These are phyloP conservation scores for Acestrorhynchus altus DNA, from an alignment of 2,797 vertebrate species.

Conservation along the genomic window DNA sequence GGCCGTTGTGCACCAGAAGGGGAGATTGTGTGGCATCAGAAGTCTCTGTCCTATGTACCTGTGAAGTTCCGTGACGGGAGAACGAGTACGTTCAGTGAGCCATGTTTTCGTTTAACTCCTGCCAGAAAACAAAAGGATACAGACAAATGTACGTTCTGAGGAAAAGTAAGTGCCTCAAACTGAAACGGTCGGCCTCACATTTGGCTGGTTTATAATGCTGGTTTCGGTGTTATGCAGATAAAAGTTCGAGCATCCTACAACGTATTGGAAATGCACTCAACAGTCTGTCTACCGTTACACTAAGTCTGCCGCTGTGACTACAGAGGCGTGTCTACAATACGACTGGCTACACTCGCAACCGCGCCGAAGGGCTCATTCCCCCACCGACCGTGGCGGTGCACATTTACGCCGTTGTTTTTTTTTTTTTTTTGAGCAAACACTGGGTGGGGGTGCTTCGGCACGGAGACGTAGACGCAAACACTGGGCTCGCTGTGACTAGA, in stretches of 20 bases:
- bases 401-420: too few species aligned
- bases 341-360: conserved; percentile 37
- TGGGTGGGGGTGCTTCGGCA: neutral
- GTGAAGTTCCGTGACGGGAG: neutral
- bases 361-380: conserved; percentile 30
- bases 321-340: conserved; percentile 40
- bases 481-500: conserved; percentile 74
- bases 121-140: conserved; percentile 57
- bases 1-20: conserved; percentile 28
- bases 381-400: conserved; percentile 67
- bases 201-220: conserved; percentile 84
- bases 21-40: neutral
- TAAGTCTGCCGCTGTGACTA: conserved; percentile 66
- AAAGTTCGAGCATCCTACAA: conserved; percentile 61
- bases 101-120: too few species aligned
- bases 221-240: conserved; percentile 77
- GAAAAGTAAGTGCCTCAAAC: conserved; percentile 60
- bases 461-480: conserved; percentile 66
- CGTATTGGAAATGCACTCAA: conserved; percentile 72
- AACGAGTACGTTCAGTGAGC: neutral
- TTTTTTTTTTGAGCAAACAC: too few species aligned
- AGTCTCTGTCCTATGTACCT: conserved; percentile 6
- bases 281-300: conserved; percentile 74
- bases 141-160: conserved; percentile 52
- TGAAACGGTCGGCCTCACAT: conserved; percentile 74